Conservation (phyloP, 2,797 vertebrate genomes). For the Anisognathus igniventris region DNA sequence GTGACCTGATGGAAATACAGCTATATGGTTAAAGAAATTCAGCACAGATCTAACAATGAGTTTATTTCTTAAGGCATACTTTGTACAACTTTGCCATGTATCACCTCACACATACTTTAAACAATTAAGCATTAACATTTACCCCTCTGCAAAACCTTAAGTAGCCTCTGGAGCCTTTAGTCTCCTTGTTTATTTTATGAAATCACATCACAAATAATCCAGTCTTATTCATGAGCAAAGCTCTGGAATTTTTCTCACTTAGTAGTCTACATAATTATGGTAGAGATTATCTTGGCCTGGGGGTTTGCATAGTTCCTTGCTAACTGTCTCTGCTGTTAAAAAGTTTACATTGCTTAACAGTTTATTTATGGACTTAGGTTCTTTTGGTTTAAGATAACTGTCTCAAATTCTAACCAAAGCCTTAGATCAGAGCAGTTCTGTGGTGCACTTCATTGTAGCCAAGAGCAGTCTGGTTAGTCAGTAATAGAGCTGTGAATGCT, state of each 20-base stretch:
- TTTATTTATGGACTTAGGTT: background rate
- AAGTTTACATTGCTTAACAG: background rate
- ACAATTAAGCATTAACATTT: background rate
- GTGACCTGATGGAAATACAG: background rate
- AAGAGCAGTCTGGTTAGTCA: background rate
- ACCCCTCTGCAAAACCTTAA: constrained; percentile 1
- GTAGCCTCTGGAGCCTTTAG: background rate
- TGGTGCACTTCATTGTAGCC: background rate
- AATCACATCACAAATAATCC: constrained; percentile 19
- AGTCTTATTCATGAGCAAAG: background rate
- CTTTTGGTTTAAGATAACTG: background rate
- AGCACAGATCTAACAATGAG: background rate
- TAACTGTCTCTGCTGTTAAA: background rate
- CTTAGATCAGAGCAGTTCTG: background rate
- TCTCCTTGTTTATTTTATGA: constrained; percentile 10
- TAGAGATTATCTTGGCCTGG: background rate
- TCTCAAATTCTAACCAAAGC: background rate
- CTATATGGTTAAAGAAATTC: background rate
- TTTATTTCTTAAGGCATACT: background rate
- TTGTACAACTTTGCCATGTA: background rate
- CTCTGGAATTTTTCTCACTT: background rate
- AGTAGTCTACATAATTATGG: background rate
- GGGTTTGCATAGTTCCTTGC: background rate
- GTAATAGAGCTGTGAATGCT: background rate
- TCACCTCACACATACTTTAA: background rate